Conservation (phyloP, 1,140 invertebrate species). For the Dendrolimus punctatus region DNA sequence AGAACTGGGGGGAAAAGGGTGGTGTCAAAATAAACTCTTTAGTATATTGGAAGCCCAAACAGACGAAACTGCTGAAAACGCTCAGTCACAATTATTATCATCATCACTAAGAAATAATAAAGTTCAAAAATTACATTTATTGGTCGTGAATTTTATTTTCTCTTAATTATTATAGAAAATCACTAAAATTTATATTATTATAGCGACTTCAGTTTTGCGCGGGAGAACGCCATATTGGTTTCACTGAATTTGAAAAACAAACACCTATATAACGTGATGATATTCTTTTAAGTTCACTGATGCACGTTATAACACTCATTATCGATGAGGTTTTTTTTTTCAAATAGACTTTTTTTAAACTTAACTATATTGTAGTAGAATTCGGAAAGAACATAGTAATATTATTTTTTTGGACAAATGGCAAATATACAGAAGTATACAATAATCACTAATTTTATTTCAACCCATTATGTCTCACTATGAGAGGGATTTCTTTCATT, state of each 20-base stretch:
- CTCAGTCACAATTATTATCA: conserved; percentile 66
- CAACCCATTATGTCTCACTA: too few species aligned
- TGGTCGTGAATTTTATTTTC: conserved; percentile 63
- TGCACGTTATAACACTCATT: too few species aligned
- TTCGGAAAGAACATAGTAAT: too few species aligned
- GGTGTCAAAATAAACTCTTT: conserved; percentile 46
- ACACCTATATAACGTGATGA: not conserved
- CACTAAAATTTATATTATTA: conserved; percentile 54
- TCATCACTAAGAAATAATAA: conserved; percentile 63
- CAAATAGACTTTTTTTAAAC: too few species aligned
- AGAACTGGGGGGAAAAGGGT: conserved; percentile 11
- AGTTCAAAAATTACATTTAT: conserved; percentile 65
- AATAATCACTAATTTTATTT: too few species aligned
- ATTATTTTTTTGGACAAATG: too few species aligned
- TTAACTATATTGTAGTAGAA: too few species aligned
- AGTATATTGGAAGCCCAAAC: conserved; percentile 67
- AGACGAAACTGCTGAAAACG: conserved; percentile 61
- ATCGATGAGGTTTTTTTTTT: too few species aligned
- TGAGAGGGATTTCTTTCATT: too few species aligned
- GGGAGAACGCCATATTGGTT: conserved; percentile 27
- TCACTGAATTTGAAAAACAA: conserved; percentile 15
- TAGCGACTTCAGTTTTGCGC: conserved; percentile 35
- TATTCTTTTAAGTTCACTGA: too few species aligned
- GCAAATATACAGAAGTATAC: too few species aligned
- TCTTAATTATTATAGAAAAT: conserved; percentile 34